Evolutionary conservation across 2,113 vertebrate species (phyloP), one percentile per base, ranked within the genome.

Genomic region (Eurystomus gularis): DNA sequence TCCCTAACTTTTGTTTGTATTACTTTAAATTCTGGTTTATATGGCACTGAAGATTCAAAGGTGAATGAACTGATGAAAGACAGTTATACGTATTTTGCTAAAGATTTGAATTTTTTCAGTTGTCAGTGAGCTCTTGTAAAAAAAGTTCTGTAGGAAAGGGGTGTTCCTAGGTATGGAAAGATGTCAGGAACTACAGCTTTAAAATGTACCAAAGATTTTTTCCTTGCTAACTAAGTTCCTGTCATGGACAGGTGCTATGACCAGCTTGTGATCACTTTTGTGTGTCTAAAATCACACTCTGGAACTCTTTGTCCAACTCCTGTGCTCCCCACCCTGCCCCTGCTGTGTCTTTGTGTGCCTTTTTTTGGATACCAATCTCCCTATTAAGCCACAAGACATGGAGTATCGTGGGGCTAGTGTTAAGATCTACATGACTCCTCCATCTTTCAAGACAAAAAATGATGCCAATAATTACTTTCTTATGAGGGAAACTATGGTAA

Each of bases 271-370:
- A 31, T 72, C 25, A 35, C 5, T 76, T 84, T 11, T 51, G 11
- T 10, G 7, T 49, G 25, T 17, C 42, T 39, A 2, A 76, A 80
- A 25, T 37, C 29, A 71, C 11, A 40, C 1, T 44, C 33, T 26
- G n/a, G 24, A 88, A 29, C 15, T 35, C 35, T 37, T 5, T 61
- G 9, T 33, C 8, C 40, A 55, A 25, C 17, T 18, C 11, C 19
- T 83, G 17, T 40, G 52, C 4, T 26, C 17, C 5, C 4, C 4
- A 1, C 11, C 48, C 11, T 20, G 11, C 4, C 6, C 3, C 7
- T 2, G 6, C 5, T 11, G 8, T 2, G 3, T 54, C 18, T 64
- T 76, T 82, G n/a, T n/a, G n/a, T n/a, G n/a, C n/a, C n/a, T 14
- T 60, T 69, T 88, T 93, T 58, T 1, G 57, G 73, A 58, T 37